phyloP scores from a whole-genome alignment of 2,797 vertebrate species.

The Cuniculus paca region DNA sequence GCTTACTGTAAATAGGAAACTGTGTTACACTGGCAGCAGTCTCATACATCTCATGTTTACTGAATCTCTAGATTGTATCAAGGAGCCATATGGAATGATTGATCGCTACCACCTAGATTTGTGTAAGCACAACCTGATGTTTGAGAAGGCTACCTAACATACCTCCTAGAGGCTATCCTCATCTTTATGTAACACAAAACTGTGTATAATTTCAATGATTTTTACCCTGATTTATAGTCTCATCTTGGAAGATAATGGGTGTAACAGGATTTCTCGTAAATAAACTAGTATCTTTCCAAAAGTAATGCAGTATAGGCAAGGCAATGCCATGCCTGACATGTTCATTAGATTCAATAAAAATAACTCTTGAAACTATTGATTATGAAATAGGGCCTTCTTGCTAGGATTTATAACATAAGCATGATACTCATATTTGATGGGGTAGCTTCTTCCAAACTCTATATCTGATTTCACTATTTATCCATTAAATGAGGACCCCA shows the following conservation, averaged over 20 bases:
- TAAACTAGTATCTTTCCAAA: not conserved
- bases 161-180: not conserved
- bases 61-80: not conserved
- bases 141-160: not conserved
- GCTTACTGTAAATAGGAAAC: not conserved
- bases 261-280: slow-evolving; percentile 13
- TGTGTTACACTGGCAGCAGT: not conserved
- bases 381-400: not conserved
- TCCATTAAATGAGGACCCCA: not conserved
- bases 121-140: not conserved
- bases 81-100: not conserved
- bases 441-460: not conserved
- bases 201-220: not conserved
- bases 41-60: not conserved
- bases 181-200: not conserved
- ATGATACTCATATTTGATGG: not conserved
- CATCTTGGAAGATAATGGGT: not conserved
- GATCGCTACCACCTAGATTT: not conserved
- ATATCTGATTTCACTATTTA: not conserved
- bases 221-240: not conserved
- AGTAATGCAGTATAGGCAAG: not conserved
- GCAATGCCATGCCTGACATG: not conserved
- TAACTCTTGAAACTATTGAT: not conserved
- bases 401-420: not conserved
- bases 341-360: not conserved